phyloP scores from a whole-genome alignment of 2,888 invertebrate genomes.

The Orthonevra nobilis region DNA sequence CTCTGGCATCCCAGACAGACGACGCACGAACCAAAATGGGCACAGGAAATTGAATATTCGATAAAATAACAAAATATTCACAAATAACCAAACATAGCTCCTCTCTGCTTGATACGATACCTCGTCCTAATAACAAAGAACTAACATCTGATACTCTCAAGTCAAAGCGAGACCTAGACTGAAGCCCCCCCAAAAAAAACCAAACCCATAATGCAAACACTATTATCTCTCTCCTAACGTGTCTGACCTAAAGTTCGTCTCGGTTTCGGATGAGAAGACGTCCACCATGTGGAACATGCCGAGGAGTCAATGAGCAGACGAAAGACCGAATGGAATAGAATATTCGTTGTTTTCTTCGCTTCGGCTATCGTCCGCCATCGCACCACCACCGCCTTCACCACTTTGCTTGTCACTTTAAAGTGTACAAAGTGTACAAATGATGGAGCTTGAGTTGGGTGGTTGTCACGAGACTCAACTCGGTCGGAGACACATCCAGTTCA shows the following conservation, averaged over 20 bases:
- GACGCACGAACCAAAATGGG: slow-evolving; percentile 17
- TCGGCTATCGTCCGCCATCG: slow-evolving; percentile 4
- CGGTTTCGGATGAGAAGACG: slow-evolving; percentile 28
- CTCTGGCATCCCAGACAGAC: background rate
- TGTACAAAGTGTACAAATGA: slow-evolving; percentile 8
- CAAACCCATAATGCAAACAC: slow-evolving; percentile 50
- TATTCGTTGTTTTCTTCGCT: slow-evolving; percentile 29
- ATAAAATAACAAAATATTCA: slow-evolving; percentile 36
- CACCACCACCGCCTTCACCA: too few relatives aligned
- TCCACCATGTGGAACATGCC: slow-evolving; percentile 5
- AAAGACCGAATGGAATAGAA: slow-evolving; percentile 52
- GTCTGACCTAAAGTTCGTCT: slow-evolving; percentile 55
- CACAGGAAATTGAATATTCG: slow-evolving; percentile 31
- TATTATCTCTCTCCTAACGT: slow-evolving; percentile 56
- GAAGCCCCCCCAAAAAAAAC: slow-evolving; percentile 4
- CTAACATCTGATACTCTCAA: background rate
- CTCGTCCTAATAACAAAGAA: background rate
- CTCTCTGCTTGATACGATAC: background rate
- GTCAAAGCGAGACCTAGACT: slow-evolving; percentile 20
- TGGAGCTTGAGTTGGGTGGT: background rate
- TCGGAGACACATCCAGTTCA: background rate
- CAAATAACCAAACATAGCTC: slow-evolving; percentile 1
- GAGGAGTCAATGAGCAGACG: slow-evolving; percentile 38
- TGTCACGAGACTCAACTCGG: slow-evolving; percentile 24
- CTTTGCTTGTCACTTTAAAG: slow-evolving; percentile 33